phyloP scores from a whole-genome alignment of 2,797 vertebrate species.

The Propithecus perrieri region DNA sequence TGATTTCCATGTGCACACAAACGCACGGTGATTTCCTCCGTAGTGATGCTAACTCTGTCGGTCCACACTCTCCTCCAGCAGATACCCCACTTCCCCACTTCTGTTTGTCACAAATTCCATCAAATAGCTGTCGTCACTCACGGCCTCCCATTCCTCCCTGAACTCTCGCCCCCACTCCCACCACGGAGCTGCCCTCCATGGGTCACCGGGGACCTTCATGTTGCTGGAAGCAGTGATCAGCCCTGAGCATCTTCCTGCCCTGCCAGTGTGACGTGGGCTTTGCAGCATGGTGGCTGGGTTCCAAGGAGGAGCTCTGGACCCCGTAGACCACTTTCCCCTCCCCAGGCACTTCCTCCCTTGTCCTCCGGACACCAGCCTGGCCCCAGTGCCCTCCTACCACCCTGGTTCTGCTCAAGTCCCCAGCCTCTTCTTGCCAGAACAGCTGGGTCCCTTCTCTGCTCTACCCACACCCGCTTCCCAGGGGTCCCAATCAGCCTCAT shows the following conservation, averaged over 20 bases:
- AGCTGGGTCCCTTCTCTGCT: background rate
- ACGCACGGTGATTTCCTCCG: fast-evolving
- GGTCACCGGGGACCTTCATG: background rate
- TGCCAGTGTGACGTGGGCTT: background rate
- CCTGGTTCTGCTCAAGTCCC: background rate
- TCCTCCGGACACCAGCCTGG: background rate
- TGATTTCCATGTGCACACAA: too few species aligned
- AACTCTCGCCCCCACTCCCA: background rate
- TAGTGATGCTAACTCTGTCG: background rate
- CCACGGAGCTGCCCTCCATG: background rate
- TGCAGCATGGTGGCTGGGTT: too few species aligned
- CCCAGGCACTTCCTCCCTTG: background rate
- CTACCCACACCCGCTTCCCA: too few species aligned
- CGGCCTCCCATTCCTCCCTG: background rate
- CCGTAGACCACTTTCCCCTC: background rate
- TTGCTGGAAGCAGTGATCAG: background rate
- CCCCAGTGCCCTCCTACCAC: background rate
- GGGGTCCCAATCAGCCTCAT: background rate
- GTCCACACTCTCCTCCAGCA: background rate
- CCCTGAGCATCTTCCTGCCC: background rate
- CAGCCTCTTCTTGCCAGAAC: background rate
- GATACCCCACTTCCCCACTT: too few species aligned
- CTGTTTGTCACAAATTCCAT: background rate
- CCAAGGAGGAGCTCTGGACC: too few species aligned
- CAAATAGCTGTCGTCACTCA: background rate